Evolutionary conservation across 2,113 vertebrate species (phyloP), one percentile per base, ranked within the genome.

Genomic region (Vicugna pacos): DNA sequence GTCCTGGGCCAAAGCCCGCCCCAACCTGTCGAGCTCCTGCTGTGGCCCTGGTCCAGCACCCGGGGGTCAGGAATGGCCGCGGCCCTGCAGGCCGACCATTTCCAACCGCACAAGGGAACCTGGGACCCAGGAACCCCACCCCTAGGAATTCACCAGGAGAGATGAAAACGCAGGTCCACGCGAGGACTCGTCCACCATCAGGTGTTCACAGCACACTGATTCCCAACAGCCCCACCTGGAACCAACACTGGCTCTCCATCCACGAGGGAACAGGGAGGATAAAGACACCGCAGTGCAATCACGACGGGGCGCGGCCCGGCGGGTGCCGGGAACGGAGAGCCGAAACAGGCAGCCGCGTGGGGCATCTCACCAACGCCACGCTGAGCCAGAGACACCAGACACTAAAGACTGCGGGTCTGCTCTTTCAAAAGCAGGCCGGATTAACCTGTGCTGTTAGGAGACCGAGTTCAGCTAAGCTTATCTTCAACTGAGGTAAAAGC

Each of bases 201-300:
- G 28, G n/a, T 8, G 62, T 28, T 70, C 81, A 38, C 0, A 48
- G 64, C 56, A 86, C 50, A 95, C 35, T 73, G 22, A 38, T n/a
- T 60, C 13, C 0, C 7, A 52, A 64, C 0, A 64, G 86, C 19
- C 30, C 9, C 32, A 60, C 42, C 15, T 14, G 32, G 35, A 75
- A 60, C 76, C 42, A 35, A 38, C 19, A 42, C 9, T 46, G 19
- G 52, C 69, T 50, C 42, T 32, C 48, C 32, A 32, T 16, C 20
- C 5, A 32, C 14, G 64, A 30, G n/a, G 28, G 11, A 50, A 50
- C 10, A 83, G 46, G 50, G 24, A 26, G 20, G 19, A 70, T 4
- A 35, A 13, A 38, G n/a, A 72, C 12, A 30, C 5, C 0, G 2
- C 4, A 17, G 8, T 1, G 16, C 0, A 65, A 35, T 58, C 92